Percentiles rank a stretch among this genome's conserved stretches.
Evolutionary conservation across 2,888 invertebrate species (phyloP).

Genomic region (Euphydryas editha): DNA sequence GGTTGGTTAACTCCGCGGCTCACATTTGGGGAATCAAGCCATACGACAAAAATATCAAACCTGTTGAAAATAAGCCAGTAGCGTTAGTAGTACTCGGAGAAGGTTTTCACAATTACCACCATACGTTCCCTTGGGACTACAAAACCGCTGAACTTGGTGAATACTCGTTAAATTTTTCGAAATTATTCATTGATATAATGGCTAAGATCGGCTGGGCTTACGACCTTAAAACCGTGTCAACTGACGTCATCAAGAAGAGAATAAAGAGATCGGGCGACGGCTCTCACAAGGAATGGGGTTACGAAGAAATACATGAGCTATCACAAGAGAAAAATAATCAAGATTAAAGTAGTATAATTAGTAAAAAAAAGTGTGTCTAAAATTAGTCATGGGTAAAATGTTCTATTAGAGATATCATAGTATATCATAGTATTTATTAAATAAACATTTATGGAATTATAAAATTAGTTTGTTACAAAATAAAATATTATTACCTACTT

Average conservation of each 20-base stretch:
- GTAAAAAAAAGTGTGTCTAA: neutral
- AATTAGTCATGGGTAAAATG: slow-evolving; percentile 10
- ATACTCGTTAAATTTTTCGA: slow-evolving; percentile 88
- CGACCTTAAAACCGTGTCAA: slow-evolving; percentile 91
- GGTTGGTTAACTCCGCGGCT: slow-evolving; percentile 95
- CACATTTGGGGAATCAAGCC: slow-evolving; percentile 90
- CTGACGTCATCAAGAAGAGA: slow-evolving; percentile 87
- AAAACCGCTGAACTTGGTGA: slow-evolving; percentile 90
- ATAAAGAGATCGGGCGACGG: slow-evolving; percentile 90
- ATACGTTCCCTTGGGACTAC: slow-evolving; percentile 93
- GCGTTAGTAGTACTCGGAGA: slow-evolving; percentile 87
- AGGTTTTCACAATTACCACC: slow-evolving; percentile 95
- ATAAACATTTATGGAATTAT: slow-evolving; percentile 28
- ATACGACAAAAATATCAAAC: slow-evolving; percentile 89
- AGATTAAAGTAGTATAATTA: slow-evolving; percentile 20
- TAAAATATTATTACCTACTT: slow-evolving; percentile 13
- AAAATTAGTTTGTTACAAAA: slow-evolving; percentile 27
- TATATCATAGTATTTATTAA: slow-evolving; percentile 33
- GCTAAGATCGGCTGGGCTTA: slow-evolving; percentile 93
- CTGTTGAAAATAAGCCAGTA: slow-evolving; percentile 87
- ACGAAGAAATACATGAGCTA: slow-evolving; percentile 79
- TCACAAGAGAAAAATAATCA: slow-evolving; percentile 23
- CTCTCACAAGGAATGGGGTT: slow-evolving; percentile 89
- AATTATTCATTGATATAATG: slow-evolving; percentile 90
- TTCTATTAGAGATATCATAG: neutral